Conservation (phyloP, 2,113 vertebrate genomes). For the Lucifuga dentata region DNA sequence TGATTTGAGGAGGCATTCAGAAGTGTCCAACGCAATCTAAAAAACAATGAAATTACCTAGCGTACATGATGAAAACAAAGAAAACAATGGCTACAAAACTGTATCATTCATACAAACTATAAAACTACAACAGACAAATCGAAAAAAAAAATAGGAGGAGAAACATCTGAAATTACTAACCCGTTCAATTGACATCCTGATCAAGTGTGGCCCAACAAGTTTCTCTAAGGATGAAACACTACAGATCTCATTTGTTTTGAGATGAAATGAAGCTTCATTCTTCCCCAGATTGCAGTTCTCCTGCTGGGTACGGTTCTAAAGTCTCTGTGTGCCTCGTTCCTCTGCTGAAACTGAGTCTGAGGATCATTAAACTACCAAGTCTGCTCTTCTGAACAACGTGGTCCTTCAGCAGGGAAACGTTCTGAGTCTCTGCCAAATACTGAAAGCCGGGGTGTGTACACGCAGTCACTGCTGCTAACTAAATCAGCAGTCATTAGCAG, state of each 20-base stretch:
- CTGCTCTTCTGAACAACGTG: conserved; percentile 26
- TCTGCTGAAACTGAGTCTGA: conserved; percentile 15
- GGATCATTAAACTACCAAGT: conserved; percentile 21
- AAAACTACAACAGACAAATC: not conserved
- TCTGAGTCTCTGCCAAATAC: conserved; percentile 34
- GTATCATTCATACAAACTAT: not conserved
- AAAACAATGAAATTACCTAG: conserved; percentile 3
- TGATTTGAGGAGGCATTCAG: conserved; percentile 6
- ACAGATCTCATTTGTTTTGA: conserved; percentile 19
- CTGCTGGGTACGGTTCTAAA: conserved; percentile 26
- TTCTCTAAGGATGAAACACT: conserved; percentile 18
- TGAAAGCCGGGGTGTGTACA: conserved; percentile 18
- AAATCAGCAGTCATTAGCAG: conserved; percentile 69
- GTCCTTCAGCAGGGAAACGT: conserved; percentile 28
- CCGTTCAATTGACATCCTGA: conserved; percentile 66
- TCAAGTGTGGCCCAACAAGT: not conserved
- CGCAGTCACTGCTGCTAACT: conserved; percentile 43
- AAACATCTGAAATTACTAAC: conserved; percentile 61
- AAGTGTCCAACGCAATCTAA: no score
- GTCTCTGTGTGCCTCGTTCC: conserved; percentile 16
- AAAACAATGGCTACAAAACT: not conserved
- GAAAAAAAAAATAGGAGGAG: not conserved
- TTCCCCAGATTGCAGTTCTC: conserved; percentile 17
- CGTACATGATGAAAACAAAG: no score
- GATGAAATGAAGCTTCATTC: conserved; percentile 16